These are phyloP conservation scores for Dinothrombium tinctorium DNA, from an alignment of 1,140 invertebrate species.

Conservation along the genomic window DNA sequence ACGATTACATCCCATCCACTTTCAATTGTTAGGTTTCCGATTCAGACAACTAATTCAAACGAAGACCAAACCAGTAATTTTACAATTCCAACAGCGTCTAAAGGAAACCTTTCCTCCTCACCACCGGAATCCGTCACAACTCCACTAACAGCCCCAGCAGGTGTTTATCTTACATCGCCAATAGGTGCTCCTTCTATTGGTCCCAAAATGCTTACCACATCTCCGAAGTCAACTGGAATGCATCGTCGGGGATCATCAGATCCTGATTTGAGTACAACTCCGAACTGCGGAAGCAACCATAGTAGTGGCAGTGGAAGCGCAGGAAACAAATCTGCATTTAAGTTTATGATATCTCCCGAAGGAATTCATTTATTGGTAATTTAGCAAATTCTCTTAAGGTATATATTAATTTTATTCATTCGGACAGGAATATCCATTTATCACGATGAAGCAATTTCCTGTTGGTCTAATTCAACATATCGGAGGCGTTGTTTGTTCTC, in stretches of 20 bases:
- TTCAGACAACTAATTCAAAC: not conserved
- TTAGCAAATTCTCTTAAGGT: not conserved
- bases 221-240: not conserved
- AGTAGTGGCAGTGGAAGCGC: not conserved
- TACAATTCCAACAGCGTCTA: no score
- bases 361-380: constrained; percentile 9
- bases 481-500: constrained; percentile 61
- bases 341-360: constrained; percentile 8
- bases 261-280: constrained; percentile 70
- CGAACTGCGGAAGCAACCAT: constrained; percentile 33
- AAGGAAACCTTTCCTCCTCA: no score
- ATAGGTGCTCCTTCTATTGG: no score
- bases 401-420: constrained; percentile 38
- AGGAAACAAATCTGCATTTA: not conserved
- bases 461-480: constrained; percentile 63
- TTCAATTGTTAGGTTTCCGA: not conserved
- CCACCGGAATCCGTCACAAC: not conserved
- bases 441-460: constrained; percentile 75
- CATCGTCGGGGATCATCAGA: constrained; percentile 52
- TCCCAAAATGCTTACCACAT: no score
- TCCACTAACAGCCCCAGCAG: not conserved
- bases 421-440: constrained; percentile 62
- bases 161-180: not conserved
- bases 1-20: not conserved
- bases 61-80: no score